Conservation (phyloP, 2,888 invertebrate genomes). For the Crocallis elinguaria region DNA sequence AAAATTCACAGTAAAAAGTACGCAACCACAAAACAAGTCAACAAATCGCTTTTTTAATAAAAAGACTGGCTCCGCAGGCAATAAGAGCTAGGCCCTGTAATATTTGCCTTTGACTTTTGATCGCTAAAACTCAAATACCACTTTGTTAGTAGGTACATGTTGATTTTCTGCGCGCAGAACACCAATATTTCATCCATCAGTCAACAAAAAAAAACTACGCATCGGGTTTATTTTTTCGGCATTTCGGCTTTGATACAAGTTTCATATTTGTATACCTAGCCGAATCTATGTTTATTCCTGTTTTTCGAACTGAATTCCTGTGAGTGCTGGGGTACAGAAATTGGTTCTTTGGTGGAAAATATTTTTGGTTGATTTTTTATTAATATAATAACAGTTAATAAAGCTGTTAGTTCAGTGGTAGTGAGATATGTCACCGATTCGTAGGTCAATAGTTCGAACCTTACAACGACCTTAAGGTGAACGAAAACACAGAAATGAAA, state of each 20-base stretch:
- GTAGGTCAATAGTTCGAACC: no score
- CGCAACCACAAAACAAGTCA: conserved; percentile 4
- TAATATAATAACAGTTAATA: no score
- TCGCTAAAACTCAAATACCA: conserved; percentile 39
- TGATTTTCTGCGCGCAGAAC: conserved; percentile 40
- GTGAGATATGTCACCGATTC: no score
- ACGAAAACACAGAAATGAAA: no score
- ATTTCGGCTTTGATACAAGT: conserved; percentile 25
- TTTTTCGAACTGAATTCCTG: conserved; percentile 1
- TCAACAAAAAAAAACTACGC: conserved; percentile 28
- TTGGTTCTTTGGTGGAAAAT: neutral
- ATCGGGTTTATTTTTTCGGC: conserved; percentile 24
- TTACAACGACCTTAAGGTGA: no score
- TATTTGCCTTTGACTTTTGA: conserved; percentile 24
- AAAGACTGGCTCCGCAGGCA: conserved; percentile 2
- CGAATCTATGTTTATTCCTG: conserved; percentile 18
- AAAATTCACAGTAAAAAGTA: neutral
- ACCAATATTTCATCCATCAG: conserved; percentile 45
- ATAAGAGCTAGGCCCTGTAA: conserved; percentile 7
- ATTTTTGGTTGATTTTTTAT: neutral
- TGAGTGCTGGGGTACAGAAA: neutral
- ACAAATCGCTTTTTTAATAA: conserved; percentile 7
- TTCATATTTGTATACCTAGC: conserved; percentile 8
- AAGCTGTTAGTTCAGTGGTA: no score
- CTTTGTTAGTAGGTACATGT: conserved; percentile 39